phyloP scores from a whole-genome alignment of 2,113 vertebrate species.

The Numenius arquata region DNA sequence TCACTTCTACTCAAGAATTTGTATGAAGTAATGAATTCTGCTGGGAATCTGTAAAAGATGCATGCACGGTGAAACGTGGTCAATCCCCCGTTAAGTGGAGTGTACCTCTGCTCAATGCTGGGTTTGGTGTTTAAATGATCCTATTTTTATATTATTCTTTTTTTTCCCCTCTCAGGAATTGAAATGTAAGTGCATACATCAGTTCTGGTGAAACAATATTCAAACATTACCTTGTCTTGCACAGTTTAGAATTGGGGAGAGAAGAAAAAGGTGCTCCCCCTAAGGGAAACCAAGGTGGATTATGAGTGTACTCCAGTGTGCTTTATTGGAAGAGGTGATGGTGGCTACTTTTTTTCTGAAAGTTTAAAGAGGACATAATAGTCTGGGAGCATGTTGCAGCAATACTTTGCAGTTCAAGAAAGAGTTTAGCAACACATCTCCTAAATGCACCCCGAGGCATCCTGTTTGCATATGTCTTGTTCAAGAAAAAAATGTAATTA shows the following conservation, averaged over 20 bases:
- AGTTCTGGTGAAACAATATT: neutral
- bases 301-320: neutral
- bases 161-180: neutral
- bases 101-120: neutral
- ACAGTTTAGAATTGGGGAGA: neutral
- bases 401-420: neutral
- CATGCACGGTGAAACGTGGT: neutral
- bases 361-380: neutral
- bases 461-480: neutral
- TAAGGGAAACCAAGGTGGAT: neutral
- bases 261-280: neutral
- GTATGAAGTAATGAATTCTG: slow-evolving; percentile 12
- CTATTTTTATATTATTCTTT: neutral
- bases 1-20: slow-evolving; percentile 20
- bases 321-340: neutral
- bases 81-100: neutral
- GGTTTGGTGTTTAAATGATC: neutral
- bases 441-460: neutral
- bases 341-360: neutral
- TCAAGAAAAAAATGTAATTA: neutral
- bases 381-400: neutral
- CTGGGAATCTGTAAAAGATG: slow-evolving; percentile 15
- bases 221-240: neutral
- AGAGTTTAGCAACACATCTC: neutral
- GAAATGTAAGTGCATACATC: neutral